phyloP scores from a whole-genome alignment of 2,797 vertebrate genomes.

The Tamandua tetradactyla region DNA sequence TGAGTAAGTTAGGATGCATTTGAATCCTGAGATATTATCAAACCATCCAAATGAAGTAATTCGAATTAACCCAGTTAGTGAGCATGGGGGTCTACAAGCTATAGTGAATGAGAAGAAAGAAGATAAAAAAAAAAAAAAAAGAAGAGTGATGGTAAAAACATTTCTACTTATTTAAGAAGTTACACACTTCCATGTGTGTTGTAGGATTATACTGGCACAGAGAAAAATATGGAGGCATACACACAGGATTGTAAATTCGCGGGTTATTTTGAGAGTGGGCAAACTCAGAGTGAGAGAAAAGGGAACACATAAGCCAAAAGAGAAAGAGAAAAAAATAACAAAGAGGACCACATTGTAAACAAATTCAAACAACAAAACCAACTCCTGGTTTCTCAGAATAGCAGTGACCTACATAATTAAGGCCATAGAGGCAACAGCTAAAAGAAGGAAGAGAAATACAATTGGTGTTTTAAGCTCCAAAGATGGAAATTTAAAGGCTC shows the following conservation, averaged over 20 bases:
- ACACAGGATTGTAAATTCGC: background rate
- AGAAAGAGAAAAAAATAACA: background rate
- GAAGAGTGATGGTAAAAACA: background rate
- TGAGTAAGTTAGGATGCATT: background rate
- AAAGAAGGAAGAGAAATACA: background rate
- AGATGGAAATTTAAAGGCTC: background rate
- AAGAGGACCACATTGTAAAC: background rate
- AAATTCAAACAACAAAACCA: background rate
- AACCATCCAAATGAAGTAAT: background rate
- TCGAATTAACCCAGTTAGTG: background rate
- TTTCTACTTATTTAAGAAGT: background rate
- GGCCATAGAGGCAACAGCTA: background rate
- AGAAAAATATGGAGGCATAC: background rate
- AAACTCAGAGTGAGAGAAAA: background rate
- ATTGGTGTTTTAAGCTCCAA: background rate
- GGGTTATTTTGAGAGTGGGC: background rate
- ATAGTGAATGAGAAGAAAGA: background rate
- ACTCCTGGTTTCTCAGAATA: background rate
- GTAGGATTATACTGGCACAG: background rate
- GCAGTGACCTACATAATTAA: background rate
- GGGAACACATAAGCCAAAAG: background rate
- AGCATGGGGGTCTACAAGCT: background rate
- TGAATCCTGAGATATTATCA: background rate
- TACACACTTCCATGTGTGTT: background rate
- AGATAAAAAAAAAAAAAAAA: background rate